These are phyloP conservation scores for Melitaea athalia DNA, from an alignment of 2,888 invertebrate species.

Conservation along the genomic window DNA sequence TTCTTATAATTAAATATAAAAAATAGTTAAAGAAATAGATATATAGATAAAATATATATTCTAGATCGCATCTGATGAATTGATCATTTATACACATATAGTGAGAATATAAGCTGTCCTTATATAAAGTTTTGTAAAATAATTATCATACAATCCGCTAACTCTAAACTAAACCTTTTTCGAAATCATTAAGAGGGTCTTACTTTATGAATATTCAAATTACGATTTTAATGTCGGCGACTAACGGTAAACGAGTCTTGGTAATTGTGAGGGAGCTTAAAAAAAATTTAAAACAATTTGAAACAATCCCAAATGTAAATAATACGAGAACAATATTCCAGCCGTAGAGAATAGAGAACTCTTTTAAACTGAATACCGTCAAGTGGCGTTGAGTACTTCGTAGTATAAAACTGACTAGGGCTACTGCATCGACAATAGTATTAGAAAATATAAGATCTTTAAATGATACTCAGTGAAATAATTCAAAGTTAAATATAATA, in stretches of 20 bases:
- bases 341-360: slow-evolving; percentile 43
- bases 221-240: slow-evolving; percentile 34
- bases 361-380: slow-evolving; percentile 47
- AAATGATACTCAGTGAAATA: neutral
- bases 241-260: slow-evolving; percentile 28
- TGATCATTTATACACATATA: neutral
- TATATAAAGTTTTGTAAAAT: slow-evolving; percentile 18
- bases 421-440: slow-evolving; percentile 3
- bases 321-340: slow-evolving; percentile 35
- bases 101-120: slow-evolving; percentile 4
- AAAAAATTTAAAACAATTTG: slow-evolving; percentile 34
- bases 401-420: slow-evolving; percentile 34
- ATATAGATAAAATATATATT: too few species aligned
- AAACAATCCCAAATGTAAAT: slow-evolving; percentile 40
- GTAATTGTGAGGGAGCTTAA: slow-evolving; percentile 28
- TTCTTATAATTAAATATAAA: neutral
- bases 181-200: slow-evolving; percentile 37
- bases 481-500: neutral
- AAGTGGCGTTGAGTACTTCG: slow-evolving; percentile 43
- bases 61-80: neutral
- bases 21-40: neutral
- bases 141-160: slow-evolving; percentile 24
- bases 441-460: neutral
- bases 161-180: slow-evolving; percentile 31
- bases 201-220: slow-evolving; percentile 41